Base-by-base conservation (phyloP, 2,888 invertebrate genomes). In the Prenolepis imparis region DNA sequence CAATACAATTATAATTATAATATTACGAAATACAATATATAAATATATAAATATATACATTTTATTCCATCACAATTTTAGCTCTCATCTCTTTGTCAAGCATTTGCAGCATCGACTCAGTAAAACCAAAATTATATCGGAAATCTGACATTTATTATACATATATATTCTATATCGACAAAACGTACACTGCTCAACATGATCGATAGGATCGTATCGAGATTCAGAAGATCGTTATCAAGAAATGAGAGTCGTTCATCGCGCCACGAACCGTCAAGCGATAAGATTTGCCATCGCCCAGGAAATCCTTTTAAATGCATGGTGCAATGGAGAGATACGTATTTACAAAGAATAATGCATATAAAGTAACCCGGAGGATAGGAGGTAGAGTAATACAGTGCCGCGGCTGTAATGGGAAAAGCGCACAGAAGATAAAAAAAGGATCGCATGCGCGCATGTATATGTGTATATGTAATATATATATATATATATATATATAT, bases 341-440 rank as follows among this genome's bases (percentile, higher is more conserved):
- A 82, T 89, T 88, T 85, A 78, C 84, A 81, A 88, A 86, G 86
- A 86, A 90, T 90, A 89, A 90, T 88, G 87, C 87, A 89, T 87
- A 89, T 80, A 84, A 87, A 91, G 84, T 85, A 87, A 86, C 77
- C 36, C 6, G 36, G 75, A 73, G 52, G 70, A 84, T 63, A 66
- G 83, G 77, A 82, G 39, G 63, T 55, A 55, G 72, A 73, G 84
- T 85, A 85, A 86, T 87, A 82, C 82, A 84, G 83, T 63, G 83
- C 63, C 75, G 73, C 44, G 73, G 72, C 57, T 70, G 84, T 87
- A 86, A 86, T 87, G 88, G 86, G 86, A 87, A 90, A 86, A 89
- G 74, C 77, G 75, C 48, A n/a, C n/a, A 68, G 70, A 81, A 83
- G 67, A 74, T 70, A 78, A 70, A 81, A 84, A 83, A 84, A 68